A percentile compares a stretch with the other conserved stretches of the same genome.
Evolutionary conservation across 2,888 invertebrate genomes (phyloP).

Genomic region (Oscheius sp.): DNA sequence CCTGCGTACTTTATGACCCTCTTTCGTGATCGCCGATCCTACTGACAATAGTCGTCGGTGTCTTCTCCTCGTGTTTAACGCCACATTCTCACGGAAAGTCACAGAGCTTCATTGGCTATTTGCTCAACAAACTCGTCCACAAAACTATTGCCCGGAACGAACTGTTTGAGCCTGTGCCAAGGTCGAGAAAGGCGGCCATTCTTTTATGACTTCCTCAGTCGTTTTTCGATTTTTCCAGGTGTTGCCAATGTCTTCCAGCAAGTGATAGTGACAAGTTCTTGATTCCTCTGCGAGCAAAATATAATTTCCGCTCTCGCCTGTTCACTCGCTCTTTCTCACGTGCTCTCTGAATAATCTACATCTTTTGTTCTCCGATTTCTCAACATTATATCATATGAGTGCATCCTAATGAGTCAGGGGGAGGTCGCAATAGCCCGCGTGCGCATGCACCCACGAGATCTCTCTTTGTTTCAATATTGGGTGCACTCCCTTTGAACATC

Average conservation of each 20-base stretch:
- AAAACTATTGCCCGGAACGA: constrained; percentile 20
- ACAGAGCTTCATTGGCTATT: constrained; percentile 13
- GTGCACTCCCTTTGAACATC: neutral
- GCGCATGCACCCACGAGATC: constrained; percentile 10
- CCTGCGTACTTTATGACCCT: no score
- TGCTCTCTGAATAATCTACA: neutral
- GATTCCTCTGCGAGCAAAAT: neutral
- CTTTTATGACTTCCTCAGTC: neutral
- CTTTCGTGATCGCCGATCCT: no score
- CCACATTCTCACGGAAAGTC: constrained; percentile 10
- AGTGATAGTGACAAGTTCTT: no score
- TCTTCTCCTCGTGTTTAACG: constrained; percentile 5
- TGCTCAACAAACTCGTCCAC: constrained; percentile 22
- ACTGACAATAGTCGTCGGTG: no score
- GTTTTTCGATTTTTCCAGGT: neutral
- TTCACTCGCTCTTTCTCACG: neutral
- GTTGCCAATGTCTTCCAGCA: neutral
- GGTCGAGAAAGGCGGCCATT: constrained; percentile 9
- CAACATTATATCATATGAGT: neutral
- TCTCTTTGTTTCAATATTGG: neutral
- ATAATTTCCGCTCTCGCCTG: neutral
- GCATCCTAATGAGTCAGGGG: constrained; percentile 1
- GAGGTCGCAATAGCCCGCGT: neutral
- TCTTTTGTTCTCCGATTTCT: neutral
- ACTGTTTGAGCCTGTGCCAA: constrained; percentile 6